These are phyloP conservation scores for Drosophila novamexicana DNA, from an alignment of 1,140 invertebrate genomes.

Conservation along the genomic window DNA sequence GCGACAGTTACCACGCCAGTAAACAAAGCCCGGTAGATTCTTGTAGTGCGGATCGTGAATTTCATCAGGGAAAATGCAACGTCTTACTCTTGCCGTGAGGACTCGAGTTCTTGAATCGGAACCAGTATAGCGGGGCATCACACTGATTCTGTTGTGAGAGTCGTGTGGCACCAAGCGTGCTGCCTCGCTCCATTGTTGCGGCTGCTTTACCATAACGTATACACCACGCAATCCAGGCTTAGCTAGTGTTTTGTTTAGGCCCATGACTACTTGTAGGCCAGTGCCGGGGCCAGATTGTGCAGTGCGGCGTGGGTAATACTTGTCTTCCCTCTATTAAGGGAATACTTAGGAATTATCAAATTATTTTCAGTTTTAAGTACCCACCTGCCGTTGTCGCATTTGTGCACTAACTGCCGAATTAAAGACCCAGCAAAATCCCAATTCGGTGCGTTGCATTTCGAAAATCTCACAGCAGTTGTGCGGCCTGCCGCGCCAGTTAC, in stretches of 20 bases:
- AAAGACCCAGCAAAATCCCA: conserved; percentile 68
- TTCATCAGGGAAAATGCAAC: conserved; percentile 72
- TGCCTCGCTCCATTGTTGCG: conserved; percentile 65
- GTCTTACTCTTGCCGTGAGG: conserved; percentile 35
- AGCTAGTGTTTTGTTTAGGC: conserved; percentile 42
- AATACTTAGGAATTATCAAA: neutral
- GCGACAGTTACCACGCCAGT: conserved; percentile 75
- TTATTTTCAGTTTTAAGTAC: neutral
- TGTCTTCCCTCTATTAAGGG: conserved; percentile 45
- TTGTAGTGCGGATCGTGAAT: conserved; percentile 50
- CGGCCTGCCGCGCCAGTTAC: conserved; percentile 49
- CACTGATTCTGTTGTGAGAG: conserved; percentile 51
- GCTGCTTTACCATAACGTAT: conserved; percentile 69
- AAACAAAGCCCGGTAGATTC: conserved; percentile 63
- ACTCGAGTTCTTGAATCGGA: conserved; percentile 42
- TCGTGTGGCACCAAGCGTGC: conserved; percentile 44
- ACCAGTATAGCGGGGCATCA: conserved; percentile 51
- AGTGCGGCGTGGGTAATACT: conserved; percentile 63
- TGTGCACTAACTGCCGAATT: conserved; percentile 56
- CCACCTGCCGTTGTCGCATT: conserved; percentile 34
- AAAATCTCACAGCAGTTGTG: conserved; percentile 73
- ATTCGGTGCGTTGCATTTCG: conserved; percentile 67
- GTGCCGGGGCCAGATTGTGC: conserved; percentile 55
- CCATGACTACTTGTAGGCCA: conserved; percentile 54
- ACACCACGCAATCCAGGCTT: conserved; percentile 37